A percentile compares a stretch with the other conserved stretches of the same genome.
These are phyloP conservation scores for Proteles cristata DNA, from an alignment of 2,113 vertebrate genomes.

Conservation along the genomic window DNA sequence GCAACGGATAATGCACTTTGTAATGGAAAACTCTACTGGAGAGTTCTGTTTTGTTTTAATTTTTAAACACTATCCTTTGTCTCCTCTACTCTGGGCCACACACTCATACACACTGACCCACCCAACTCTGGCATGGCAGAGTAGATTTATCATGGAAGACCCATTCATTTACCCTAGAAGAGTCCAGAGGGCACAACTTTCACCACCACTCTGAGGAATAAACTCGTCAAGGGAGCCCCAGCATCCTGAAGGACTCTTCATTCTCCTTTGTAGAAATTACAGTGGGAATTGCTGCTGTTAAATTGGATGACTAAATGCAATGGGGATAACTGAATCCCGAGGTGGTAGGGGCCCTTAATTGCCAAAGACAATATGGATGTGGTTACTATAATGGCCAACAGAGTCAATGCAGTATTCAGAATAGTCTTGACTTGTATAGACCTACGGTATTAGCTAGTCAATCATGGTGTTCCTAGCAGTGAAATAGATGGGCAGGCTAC, in stretches of 20 bases:
- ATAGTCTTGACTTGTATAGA: not conserved
- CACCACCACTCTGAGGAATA: not conserved
- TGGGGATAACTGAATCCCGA: not conserved
- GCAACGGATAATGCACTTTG: not conserved
- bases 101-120: not conserved
- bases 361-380: not conserved
- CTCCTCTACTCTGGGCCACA: not conserved
- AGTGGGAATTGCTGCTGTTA: not conserved
- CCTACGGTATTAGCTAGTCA: not conserved
- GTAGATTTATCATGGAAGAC: not conserved
- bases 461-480: not conserved
- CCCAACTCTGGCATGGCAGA: not conserved
- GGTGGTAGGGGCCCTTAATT: not conserved
- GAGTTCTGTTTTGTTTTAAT: slow-evolving; percentile 17
- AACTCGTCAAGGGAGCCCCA: not conserved
- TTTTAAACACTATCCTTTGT: not conserved
- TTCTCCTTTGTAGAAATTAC: not conserved
- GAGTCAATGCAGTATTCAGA: not conserved
- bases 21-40: not conserved
- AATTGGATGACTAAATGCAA: not conserved
- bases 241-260: not conserved
- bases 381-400: not conserved
- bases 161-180: not conserved
- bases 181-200: not conserved
- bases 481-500: not conserved